These are phyloP conservation scores for Siniperca scherzeri DNA, from an alignment of 2,797 vertebrate species.

Conservation along the genomic window DNA sequence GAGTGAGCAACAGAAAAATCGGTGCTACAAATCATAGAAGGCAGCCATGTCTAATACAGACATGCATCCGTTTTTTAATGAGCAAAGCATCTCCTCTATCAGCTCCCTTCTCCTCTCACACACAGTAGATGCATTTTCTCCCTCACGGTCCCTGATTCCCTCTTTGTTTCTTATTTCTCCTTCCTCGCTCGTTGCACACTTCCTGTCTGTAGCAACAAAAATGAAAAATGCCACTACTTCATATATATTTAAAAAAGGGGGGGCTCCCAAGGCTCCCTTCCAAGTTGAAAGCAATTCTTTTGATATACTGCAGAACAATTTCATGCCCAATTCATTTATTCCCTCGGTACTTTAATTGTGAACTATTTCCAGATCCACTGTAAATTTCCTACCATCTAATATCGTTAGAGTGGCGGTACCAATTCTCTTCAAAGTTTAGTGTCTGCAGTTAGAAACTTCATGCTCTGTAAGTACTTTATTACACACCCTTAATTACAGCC, in stretches of 20 bases:
- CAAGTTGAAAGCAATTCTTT: constrained; percentile 71
- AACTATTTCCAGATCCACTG: constrained; percentile 65
- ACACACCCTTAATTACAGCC: constrained; percentile 46
- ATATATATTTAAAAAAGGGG: constrained; percentile 41
- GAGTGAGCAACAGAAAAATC: constrained; percentile 37
- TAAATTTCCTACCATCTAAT: constrained; percentile 63
- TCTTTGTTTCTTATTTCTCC: constrained; percentile 30
- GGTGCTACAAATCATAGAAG: constrained; percentile 34
- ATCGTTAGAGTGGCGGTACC: constrained; percentile 44
- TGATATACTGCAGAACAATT: constrained; percentile 74
- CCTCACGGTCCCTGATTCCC: constrained; percentile 15
- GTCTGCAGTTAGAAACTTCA: constrained; percentile 54
- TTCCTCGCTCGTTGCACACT: constrained; percentile 23
- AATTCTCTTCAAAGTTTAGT: constrained; percentile 51
- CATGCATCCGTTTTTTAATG: constrained; percentile 39
- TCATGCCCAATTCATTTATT: constrained; percentile 75
- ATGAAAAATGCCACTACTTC: constrained; percentile 62
- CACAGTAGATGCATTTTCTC: constrained; percentile 21
- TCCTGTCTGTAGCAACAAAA: constrained; percentile 44
- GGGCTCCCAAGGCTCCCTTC: constrained; percentile 55
- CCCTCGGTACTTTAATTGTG: constrained; percentile 71
- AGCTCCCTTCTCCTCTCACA: neutral
- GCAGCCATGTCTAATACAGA: constrained; percentile 33
- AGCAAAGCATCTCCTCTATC: constrained; percentile 13
- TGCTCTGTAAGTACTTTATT: constrained; percentile 59